Conservation (phyloP, 2,888 invertebrate genomes). For the Lasioglossum zephyrum region DNA sequence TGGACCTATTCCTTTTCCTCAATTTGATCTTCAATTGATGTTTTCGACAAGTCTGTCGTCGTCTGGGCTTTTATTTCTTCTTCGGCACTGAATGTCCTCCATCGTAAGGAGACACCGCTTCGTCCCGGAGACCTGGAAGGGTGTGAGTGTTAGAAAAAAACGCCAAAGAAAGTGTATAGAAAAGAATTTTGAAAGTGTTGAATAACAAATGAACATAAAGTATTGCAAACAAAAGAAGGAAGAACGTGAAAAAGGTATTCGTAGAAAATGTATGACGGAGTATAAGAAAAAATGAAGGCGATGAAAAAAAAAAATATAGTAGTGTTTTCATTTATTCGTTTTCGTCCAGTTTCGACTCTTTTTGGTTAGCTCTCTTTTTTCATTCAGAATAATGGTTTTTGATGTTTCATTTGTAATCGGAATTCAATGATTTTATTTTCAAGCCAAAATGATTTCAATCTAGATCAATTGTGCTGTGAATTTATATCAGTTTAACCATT, state of each 20-base stretch:
- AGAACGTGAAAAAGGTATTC: neutral
- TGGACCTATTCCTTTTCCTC: neutral
- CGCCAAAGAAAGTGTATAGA: constrained; percentile 30
- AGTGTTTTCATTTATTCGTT: neutral
- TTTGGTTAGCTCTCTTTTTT: neutral
- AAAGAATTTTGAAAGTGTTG: constrained; percentile 16
- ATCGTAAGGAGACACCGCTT: neutral
- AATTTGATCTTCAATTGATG: neutral
- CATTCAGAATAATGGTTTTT: neutral
- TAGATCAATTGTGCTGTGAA: constrained; percentile 11
- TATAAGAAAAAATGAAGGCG: neutral
- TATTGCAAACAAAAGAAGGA: neutral
- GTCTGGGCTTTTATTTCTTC: too few species aligned
- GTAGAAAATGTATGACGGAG: constrained; percentile 5
- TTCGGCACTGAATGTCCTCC: too few species aligned
- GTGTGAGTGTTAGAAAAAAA: constrained; percentile 82
- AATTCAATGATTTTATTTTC: neutral
- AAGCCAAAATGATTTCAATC: neutral
- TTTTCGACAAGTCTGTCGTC: neutral
- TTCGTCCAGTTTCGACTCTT: constrained; percentile 36
- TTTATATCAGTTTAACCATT: neutral
- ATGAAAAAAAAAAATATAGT: neutral
- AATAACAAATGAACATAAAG: constrained; percentile 29
- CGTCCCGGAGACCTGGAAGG: constrained; percentile 76
- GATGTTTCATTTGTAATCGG: neutral